A percentile compares a stretch with the other conserved stretches of the same genome.
Conservation (phyloP, 2,113 vertebrate genomes). For the Patagioenas fasciata region DNA sequence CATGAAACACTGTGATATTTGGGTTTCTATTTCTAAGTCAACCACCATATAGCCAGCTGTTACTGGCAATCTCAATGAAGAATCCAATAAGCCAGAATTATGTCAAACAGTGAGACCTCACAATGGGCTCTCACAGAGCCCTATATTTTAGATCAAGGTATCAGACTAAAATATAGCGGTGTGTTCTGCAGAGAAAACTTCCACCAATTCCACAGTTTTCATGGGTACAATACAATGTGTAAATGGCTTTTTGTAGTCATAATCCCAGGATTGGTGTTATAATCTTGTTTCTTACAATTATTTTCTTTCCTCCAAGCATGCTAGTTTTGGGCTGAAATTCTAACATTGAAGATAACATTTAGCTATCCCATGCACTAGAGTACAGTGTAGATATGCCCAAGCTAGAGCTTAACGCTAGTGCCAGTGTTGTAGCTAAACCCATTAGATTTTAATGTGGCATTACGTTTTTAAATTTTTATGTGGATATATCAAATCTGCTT, state of each 20-base stretch:
- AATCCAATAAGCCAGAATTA: neutral
- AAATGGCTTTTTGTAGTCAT: neutral
- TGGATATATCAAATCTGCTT: neutral
- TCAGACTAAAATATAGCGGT: neutral
- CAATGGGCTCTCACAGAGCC: neutral
- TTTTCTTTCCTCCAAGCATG: neutral
- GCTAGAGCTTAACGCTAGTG: neutral
- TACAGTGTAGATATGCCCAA: neutral
- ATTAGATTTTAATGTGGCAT: neutral
- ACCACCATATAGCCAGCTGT: neutral
- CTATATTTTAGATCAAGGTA: neutral
- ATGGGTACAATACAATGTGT: neutral
- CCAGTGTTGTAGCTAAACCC: neutral
- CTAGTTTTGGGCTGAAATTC: neutral
- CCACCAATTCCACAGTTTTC: neutral
- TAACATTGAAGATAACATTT: neutral
- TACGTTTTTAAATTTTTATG: neutral
- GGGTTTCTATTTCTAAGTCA: neutral
- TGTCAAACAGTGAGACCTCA: neutral
- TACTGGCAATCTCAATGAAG: neutral
- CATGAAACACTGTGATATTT: neutral
- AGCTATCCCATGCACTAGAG: rapidly evolving
- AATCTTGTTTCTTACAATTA: neutral
- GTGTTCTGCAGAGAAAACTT: neutral
- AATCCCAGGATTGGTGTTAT: neutral